Percentiles rank a stretch among this genome's conserved stretches.
These are phyloP conservation scores for Agriotes lineatus DNA, from an alignment of 2,888 invertebrate species.

Conservation along the genomic window DNA sequence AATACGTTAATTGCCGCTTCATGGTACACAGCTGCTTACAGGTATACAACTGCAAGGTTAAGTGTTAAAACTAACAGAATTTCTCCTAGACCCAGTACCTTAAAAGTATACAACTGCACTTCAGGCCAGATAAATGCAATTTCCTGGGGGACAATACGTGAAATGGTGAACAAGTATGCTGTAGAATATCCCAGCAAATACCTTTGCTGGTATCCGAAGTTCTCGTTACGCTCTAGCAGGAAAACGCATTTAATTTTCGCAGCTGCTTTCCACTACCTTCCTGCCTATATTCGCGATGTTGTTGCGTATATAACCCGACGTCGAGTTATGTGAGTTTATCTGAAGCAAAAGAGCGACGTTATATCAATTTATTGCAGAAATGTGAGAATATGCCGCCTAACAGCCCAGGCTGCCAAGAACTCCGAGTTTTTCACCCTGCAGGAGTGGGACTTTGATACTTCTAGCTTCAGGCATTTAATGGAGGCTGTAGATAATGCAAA, in stretches of 20 bases:
- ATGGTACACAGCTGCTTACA: not conserved
- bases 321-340: no score
- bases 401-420: no score
- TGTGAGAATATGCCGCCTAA: no score
- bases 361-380: no score
- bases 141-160: not conserved
- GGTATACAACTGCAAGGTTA: not conserved
- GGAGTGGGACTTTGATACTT: no score
- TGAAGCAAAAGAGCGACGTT: no score
- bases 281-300: no score
- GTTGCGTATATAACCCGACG: no score
- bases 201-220: not conserved
- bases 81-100: not conserved
- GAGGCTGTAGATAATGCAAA: slow-evolving; percentile 68
- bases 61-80: not conserved
- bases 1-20: not conserved
- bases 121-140: not conserved
- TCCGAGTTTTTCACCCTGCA: no score
- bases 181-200: not conserved
- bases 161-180: not conserved
- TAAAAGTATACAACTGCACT: not conserved
- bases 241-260: no score
- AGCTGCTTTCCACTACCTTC: no score
- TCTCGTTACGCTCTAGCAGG: no score
- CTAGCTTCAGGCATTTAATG: slow-evolving; percentile 73